Base-by-base conservation (phyloP, 2,797 vertebrate species). In the Glossophaga mutica region DNA sequence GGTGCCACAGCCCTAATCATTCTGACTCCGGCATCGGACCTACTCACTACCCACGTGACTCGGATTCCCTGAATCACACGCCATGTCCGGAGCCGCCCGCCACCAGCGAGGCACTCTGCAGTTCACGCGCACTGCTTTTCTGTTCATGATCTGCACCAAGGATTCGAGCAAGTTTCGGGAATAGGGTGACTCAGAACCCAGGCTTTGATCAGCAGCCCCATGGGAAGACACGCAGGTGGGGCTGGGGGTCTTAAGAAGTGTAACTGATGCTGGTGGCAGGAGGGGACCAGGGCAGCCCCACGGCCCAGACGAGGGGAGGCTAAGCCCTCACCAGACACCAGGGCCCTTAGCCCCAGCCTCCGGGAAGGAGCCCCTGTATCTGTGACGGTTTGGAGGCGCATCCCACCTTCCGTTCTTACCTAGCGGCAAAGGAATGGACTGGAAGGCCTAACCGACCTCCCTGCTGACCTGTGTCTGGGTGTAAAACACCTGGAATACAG, bases 401-500 rank as follows among this genome's bases (percentile, higher is more conserved):
- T 5, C 24, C 42, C 1, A 4, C 26, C 39, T 62, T 82, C 55
- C 32, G 1, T 81, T 73, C 57, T 73, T 18, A 82, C 85, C 68
- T 19, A 22, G 44, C 87, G 76, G 24, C 78, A 57, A 57, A 79
- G 89, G 34, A 94, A 90, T 3, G 8, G 5, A 46, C 62, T 46
- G 12, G 39, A 68, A 44, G 50, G 8, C 29, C n/a, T 57, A 22
- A 68, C 50, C 9, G 39, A 52, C 24, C 29, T 29, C 68, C 34
- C 57, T 79, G 37, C 65, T 59, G 65, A 46, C 4, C 11, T 10
- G 24, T 34, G 37, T 65, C 76, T 21, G n/a, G 16, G 81, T 14
- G 4, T 22, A n/a, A 15, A 32, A 19, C 0, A 0, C 59, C 50
- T 76, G 50, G 46, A 71, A 67, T 16, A 77, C 0, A 16, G 48